phyloP scores from a whole-genome alignment of 2,113 vertebrate species.

The Smithornis capensis region DNA sequence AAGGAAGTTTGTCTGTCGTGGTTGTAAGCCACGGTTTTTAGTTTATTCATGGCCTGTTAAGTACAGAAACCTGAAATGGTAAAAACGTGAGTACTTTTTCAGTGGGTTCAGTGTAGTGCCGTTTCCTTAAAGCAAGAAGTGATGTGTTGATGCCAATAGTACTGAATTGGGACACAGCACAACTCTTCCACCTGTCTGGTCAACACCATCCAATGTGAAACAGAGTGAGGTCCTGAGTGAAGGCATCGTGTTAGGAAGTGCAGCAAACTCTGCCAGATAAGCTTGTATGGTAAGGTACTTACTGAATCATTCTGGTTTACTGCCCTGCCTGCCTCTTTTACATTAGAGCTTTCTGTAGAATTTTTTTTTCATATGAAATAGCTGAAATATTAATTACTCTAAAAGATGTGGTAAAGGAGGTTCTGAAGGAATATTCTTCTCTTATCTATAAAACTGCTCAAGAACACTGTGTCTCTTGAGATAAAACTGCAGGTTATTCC shows the following conservation, averaged over 20 bases:
- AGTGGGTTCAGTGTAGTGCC: neutral
- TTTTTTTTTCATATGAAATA: neutral
- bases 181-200: neutral
- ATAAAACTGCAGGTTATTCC: neutral
- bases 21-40: neutral
- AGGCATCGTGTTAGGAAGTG: rapidly evolving
- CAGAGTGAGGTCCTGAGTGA: neutral
- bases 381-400: neutral
- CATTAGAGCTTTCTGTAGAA: neutral
- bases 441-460: neutral
- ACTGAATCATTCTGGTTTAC: neutral
- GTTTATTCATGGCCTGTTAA: neutral
- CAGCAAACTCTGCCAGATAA: neutral
- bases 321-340: neutral
- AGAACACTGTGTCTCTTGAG: neutral
- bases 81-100: rapidly evolving
- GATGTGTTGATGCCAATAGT: neutral
- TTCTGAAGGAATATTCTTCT: neutral
- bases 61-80: neutral
- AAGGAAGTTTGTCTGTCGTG: neutral
- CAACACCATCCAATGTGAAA: neutral
- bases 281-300: neutral
- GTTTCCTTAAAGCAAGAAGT: neutral
- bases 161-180: rapidly evolving
- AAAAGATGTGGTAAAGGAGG: neutral